A percentile compares a stretch with the other conserved stretches of the same genome.
These are phyloP conservation scores for Euschistus heros DNA, from an alignment of 1,140 invertebrate species.

Conservation along the genomic window DNA sequence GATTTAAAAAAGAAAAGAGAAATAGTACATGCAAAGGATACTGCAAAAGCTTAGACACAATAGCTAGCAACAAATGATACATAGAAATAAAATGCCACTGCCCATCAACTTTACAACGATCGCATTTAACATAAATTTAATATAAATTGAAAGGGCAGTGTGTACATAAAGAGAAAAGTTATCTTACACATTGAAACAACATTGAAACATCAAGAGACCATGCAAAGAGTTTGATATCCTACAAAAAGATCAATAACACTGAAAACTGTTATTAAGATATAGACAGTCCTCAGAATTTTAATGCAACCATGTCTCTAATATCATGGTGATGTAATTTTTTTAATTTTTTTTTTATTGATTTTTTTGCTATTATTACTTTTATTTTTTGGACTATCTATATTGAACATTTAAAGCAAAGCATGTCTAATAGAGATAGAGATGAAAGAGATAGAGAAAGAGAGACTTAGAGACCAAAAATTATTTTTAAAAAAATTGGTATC, in stretches of 20 bases:
- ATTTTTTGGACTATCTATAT: slow-evolving; percentile 6
- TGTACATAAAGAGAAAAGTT: slow-evolving; percentile 9
- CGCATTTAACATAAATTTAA: slow-evolving; percentile 3
- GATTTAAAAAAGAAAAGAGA: slow-evolving; percentile 12
- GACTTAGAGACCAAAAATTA: slow-evolving; percentile 24
- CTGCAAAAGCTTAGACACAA: slow-evolving; percentile 7
- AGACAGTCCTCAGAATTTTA: background rate
- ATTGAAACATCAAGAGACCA: slow-evolving; percentile 26
- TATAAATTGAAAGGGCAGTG: slow-evolving; percentile 11
- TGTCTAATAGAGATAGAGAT: slow-evolving; percentile 21
- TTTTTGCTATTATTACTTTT: background rate
- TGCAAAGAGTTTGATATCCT: slow-evolving; percentile 1
- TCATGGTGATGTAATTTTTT: too few relatives aligned
- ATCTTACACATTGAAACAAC: slow-evolving; percentile 23
- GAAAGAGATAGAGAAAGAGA: slow-evolving; percentile 23
- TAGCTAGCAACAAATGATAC: background rate
- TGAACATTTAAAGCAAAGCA: slow-evolving; percentile 24
- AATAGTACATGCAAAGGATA: slow-evolving; percentile 12
- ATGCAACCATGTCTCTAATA: too few relatives aligned
- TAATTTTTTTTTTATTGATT: too few relatives aligned
- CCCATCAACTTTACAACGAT: background rate
- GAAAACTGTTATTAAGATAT: slow-evolving; percentile 14
- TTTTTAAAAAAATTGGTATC: slow-evolving; percentile 30
- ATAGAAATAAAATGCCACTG: background rate
- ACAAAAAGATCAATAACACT: slow-evolving; percentile 13